phyloP scores from a whole-genome alignment of 2,797 vertebrate species.

The Tokudaia muenninki region DNA sequence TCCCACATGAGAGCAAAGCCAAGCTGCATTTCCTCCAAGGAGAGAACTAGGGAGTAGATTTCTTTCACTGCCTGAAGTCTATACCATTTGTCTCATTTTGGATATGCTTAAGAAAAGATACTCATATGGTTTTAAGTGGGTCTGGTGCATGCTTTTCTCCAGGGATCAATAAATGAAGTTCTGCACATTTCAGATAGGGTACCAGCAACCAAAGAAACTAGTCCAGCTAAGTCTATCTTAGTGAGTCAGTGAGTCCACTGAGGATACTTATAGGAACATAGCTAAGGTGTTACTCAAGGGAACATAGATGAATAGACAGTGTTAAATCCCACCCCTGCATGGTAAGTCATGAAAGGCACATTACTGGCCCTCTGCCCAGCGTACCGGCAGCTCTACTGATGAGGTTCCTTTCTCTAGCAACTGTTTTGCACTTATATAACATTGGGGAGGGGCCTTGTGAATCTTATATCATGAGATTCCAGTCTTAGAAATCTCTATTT shows the following conservation, averaged over 20 bases:
- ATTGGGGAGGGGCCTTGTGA: neutral
- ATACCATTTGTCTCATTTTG: neutral
- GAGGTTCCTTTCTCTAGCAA: neutral
- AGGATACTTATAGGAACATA: neutral
- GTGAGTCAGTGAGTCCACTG: neutral
- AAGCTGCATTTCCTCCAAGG: neutral
- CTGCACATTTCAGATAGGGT: neutral
- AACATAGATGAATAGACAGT: neutral
- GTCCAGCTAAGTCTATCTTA: neutral
- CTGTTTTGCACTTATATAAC: neutral
- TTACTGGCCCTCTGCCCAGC: neutral
- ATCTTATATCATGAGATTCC: neutral
- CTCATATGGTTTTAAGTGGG: neutral
- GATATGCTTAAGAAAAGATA: neutral
- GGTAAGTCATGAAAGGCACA: neutral
- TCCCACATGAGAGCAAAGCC: neutral
- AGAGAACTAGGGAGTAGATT: neutral
- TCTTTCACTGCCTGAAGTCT: neutral
- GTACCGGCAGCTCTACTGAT: neutral
- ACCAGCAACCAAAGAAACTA: neutral
- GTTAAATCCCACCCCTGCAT: neutral
- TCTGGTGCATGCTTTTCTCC: neutral
- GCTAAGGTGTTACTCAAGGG: neutral
- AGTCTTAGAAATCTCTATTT: neutral
- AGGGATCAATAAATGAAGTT: neutral